Base-by-base conservation (phyloP, 1,140 invertebrate genomes). In the Atta colombica region DNA sequence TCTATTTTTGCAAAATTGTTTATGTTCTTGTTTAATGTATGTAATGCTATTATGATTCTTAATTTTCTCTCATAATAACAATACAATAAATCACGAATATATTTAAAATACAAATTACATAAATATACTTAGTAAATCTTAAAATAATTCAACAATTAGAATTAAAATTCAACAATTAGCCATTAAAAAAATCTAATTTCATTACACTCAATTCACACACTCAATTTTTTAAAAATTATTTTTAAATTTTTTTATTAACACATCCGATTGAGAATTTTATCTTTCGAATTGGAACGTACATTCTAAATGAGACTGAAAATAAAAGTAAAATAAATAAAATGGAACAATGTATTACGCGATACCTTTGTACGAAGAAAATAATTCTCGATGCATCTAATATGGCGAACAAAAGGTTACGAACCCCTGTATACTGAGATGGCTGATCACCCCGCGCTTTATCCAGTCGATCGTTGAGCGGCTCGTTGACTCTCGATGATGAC, bases 381-480 rank as follows among this genome's bases (percentile, higher is more conserved):
- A 78, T 31, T 49, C 58, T 63, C 75, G 5, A 77, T 12, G 16
- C 18, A 4, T 35, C 16, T 31, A 65, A 65, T 14, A 31, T 12
- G 25, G 10, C 2, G 39, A 31, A 66, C 61, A 65, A 63, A 49
- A 78, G 60, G 16, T 65, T 63, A 31, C 74, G 16, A 10, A 49
- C 39, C 61, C n/a, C 61, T 45, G 18, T 45, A 21, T 12, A 49
- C n/a, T n/a, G 21, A 18, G 7, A 71, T 18, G 21, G 51, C 21
- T 31, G 21, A 16, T 65, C 53, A 39, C n/a, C 61, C 53, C 25
- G 65, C 66, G 66, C 21, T 60, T 82, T 82, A 74, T 84, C 69
- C 80, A 75, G 55, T 8, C 68, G 68, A 84, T 75, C 55, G 69
- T 75, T 74, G 39, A 84, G 69, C 80, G 80, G 71, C 71, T 84